Evolutionary conservation across 2,888 invertebrate genomes (phyloP).

Genomic region (Zygogramma bicolorata): DNA sequence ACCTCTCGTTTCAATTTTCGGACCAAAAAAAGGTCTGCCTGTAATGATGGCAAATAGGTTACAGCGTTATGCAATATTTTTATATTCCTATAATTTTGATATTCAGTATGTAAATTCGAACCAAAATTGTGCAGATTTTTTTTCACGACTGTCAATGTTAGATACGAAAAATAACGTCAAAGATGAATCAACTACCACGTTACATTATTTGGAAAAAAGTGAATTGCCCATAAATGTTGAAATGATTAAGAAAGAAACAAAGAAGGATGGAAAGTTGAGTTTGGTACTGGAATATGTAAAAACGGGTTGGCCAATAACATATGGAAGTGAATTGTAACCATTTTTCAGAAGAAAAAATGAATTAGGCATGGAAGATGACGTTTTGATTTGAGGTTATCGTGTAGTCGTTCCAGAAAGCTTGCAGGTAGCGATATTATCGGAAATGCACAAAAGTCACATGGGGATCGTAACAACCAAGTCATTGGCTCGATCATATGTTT

Average conservation of each 20-base stretch:
- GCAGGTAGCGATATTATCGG: neutral
- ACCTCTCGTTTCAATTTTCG: conserved; percentile 30
- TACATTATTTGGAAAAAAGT: neutral
- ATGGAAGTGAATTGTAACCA: neutral
- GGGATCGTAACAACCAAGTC: too few relatives aligned
- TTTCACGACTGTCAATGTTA: neutral
- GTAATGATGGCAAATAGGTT: neutral
- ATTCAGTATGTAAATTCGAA: neutral
- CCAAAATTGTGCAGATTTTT: neutral
- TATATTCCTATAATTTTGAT: neutral
- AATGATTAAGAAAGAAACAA: neutral
- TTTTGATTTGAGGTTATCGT: too few relatives aligned
- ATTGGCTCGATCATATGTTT: neutral
- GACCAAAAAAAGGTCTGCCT: conserved; percentile 20
- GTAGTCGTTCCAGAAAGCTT: neutral
- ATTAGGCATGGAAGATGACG: too few relatives aligned
- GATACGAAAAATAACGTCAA: neutral
- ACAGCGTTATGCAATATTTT: neutral
- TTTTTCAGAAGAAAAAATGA: too few relatives aligned
- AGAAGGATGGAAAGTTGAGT: neutral
- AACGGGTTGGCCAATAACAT: neutral
- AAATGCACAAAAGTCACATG: neutral
- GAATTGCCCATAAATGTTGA: neutral
- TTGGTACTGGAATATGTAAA: neutral
- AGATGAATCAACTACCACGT: neutral